Conservation (phyloP, 2,113 vertebrate genomes). For the Brienomyrus brachyistius region DNA sequence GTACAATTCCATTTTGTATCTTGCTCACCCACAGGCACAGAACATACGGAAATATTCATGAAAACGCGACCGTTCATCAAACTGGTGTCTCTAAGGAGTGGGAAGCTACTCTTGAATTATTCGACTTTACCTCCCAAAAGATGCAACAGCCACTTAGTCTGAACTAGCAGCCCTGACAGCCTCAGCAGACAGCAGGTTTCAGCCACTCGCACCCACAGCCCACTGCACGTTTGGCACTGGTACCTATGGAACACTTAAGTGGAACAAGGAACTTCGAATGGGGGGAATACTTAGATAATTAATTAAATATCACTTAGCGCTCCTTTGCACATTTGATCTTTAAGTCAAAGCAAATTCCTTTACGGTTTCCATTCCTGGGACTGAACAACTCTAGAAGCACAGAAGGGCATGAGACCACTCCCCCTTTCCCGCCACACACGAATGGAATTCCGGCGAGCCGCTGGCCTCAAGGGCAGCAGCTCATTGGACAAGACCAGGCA, state of each 20-base stretch:
- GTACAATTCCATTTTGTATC: background rate
- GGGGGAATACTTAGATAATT: too few species aligned
- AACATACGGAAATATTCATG: background rate
- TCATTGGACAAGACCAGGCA: constrained; percentile 19
- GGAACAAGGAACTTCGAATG: background rate
- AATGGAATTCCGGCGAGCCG: background rate
- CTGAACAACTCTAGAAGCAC: background rate
- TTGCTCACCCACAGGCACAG: background rate
- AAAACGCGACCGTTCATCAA: background rate
- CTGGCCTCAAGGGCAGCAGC: background rate
- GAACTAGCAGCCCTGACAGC: background rate
- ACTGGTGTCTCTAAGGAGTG: background rate
- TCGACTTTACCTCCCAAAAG: background rate
- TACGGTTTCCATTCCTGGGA: background rate
- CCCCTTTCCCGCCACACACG: background rate
- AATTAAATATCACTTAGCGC: too few species aligned
- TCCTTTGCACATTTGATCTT: background rate
- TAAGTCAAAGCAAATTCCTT: background rate
- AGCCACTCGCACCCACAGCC: background rate
- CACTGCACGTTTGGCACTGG: background rate
- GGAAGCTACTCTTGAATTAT: background rate
- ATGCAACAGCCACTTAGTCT: background rate
- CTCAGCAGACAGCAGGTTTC: background rate
- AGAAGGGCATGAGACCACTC: background rate
- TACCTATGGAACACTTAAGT: background rate